These are phyloP conservation scores for Tenthredo mesomela DNA, from an alignment of 2,888 invertebrate genomes.

Conservation along the genomic window DNA sequence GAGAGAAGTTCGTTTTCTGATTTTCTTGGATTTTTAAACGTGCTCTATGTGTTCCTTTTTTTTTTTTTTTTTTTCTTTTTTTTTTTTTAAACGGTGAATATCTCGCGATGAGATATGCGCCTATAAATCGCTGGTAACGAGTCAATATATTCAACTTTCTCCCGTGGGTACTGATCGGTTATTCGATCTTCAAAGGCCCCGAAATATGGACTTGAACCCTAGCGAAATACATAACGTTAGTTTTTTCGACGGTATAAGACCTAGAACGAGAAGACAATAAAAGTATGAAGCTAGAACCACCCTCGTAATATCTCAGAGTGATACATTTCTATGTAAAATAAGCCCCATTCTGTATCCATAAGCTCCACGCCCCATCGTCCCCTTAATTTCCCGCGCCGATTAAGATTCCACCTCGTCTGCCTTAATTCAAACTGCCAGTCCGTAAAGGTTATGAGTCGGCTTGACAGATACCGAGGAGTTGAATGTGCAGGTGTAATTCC, in stretches of 20 bases:
- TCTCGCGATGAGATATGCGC: conserved; percentile 2
- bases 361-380: conserved; percentile 26
- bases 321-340: conserved; percentile 69
- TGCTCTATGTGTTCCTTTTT: no score
- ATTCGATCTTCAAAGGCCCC: conserved; percentile 32
- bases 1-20: not conserved
- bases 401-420: conserved; percentile 63
- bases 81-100: not conserved
- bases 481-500: conserved; percentile 44
- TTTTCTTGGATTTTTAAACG: not conserved
- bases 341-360: conserved; percentile 57
- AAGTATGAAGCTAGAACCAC: not conserved
- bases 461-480: conserved; percentile 46
- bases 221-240: not conserved
- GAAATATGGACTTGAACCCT: not conserved
- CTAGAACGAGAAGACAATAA: not conserved
- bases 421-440: conserved; percentile 51
- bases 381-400: conserved; percentile 59
- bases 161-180: not conserved
- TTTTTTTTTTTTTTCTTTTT: no score
- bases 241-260: not conserved
- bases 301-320: conserved; percentile 50
- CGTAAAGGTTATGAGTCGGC: conserved; percentile 51
- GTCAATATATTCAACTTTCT: conserved; percentile 27
- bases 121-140: conserved; percentile 21